Evolutionary conservation across 2,113 vertebrate species (phyloP).

Genomic region (Tragelaphus strepsiceros): DNA sequence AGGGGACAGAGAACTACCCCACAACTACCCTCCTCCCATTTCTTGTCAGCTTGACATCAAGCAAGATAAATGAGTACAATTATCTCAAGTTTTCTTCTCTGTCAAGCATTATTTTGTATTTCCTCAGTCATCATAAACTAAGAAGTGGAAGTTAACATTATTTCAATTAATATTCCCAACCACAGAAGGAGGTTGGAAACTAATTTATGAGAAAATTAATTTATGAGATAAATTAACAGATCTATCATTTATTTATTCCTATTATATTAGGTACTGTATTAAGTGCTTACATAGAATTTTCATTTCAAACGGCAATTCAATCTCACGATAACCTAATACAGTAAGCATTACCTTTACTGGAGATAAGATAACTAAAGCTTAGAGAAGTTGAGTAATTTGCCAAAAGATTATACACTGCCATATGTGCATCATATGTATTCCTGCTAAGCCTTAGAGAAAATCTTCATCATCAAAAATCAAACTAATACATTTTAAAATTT

Average conservation of each 20-base stretch:
- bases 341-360: background rate
- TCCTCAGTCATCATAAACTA: background rate
- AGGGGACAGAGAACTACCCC: background rate
- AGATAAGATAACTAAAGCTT: background rate
- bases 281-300: background rate
- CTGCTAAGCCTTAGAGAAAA: background rate
- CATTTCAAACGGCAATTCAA: background rate
- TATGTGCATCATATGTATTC: background rate
- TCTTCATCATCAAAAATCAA: background rate
- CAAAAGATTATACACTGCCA: background rate
- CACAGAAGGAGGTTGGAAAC: background rate
- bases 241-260: slow-evolving; percentile 9
- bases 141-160: background rate
- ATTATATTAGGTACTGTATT: background rate
- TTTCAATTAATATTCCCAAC: background rate
- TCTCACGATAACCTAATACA: background rate
- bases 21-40: background rate
- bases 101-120: background rate
- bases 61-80: background rate
- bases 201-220: background rate
- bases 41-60: background rate
- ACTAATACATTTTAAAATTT: background rate
- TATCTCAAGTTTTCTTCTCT: background rate
- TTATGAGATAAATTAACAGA: background rate
- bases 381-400: slow-evolving; percentile 5